Percentiles rank a stretch among this genome's conserved stretches.
Conservation (phyloP, 2,113 vertebrate species). For the Cyphomyrus plagiostoma region DNA sequence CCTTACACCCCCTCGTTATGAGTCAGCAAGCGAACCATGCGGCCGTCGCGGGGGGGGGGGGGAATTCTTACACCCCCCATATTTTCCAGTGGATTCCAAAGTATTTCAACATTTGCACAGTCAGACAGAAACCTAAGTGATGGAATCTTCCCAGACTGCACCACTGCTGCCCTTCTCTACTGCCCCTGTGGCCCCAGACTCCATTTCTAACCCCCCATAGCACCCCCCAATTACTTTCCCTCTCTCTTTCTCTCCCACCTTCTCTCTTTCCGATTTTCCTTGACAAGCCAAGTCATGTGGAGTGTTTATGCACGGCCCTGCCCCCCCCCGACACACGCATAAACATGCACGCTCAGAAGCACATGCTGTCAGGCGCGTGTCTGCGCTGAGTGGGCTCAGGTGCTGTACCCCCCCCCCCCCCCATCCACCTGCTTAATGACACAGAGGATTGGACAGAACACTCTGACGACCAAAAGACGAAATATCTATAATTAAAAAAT, state of each 20-base stretch:
- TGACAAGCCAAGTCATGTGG: not conserved
- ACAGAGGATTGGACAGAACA: constrained; percentile 33
- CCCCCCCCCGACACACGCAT: not conserved
- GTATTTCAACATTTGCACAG: not conserved
- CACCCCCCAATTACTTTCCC: constrained; percentile 26
- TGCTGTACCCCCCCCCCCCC: not conserved
- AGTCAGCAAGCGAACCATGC: not conserved
- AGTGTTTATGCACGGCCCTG: not conserved
- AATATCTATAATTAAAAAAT: constrained; percentile 39
- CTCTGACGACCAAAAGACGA: constrained; percentile 36
- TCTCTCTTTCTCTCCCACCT: constrained; percentile 31
- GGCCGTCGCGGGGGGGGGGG: not conserved
- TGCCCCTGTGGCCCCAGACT: not conserved
- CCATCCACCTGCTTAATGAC: constrained; percentile 26
- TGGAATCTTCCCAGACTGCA: not conserved
- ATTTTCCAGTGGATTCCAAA: not conserved
- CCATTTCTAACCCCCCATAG: not conserved
- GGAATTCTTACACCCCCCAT: not conserved
- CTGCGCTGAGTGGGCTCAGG: not conserved
- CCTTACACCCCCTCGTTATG: not conserved
- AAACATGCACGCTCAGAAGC: not conserved
- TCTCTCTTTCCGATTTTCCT: constrained; percentile 18
- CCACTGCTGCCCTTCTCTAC: not conserved
- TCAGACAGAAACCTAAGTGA: not conserved
- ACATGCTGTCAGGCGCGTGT: not conserved